Percentiles rank a stretch among this genome's conserved stretches.
Evolutionary conservation across 1,140 invertebrate species (phyloP).

Genomic region (Pseudoatta argentina): DNA sequence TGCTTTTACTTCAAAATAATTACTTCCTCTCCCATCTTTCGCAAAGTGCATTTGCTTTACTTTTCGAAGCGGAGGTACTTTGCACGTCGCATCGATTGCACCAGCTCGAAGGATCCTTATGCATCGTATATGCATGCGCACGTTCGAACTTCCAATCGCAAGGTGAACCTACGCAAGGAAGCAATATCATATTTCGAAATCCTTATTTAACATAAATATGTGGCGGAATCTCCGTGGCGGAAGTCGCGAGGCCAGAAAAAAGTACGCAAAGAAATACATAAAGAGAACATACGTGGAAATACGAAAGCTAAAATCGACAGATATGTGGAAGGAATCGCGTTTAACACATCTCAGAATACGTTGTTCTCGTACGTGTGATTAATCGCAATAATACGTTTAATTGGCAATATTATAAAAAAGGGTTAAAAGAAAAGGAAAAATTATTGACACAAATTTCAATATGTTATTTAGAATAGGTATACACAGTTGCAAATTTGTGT

Average conservation of each 20-base stretch:
- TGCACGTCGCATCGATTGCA: slow-evolving; percentile 35
- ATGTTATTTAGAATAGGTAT: not conserved
- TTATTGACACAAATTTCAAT: not conserved
- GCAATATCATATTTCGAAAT: slow-evolving; percentile 84
- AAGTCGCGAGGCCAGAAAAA: slow-evolving; percentile 40
- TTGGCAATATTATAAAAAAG: not conserved
- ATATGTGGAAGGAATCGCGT: not conserved
- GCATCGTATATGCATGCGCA: slow-evolving; percentile 20
- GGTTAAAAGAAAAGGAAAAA: not conserved
- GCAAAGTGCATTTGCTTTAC: slow-evolving; percentile 11
- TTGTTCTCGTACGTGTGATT: not conserved
- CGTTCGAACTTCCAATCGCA: slow-evolving; percentile 15
- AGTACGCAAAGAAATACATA: slow-evolving; percentile 13
- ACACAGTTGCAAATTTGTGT: too few species aligned
- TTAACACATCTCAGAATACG: not conserved
- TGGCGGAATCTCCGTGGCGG: slow-evolving; percentile 44
- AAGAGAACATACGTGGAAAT: not conserved
- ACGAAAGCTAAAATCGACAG: not conserved
- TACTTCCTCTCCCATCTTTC: slow-evolving; percentile 13
- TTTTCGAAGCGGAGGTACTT: not conserved
- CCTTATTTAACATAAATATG: slow-evolving; percentile 84
- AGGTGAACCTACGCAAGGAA: not conserved
- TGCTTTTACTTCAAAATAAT: slow-evolving; percentile 15
- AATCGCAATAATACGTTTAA: slow-evolving; percentile 10
- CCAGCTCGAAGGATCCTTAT: not conserved